Conservation (phyloP, 1,140 invertebrate genomes). For the Drosophila biarmipes region DNA sequence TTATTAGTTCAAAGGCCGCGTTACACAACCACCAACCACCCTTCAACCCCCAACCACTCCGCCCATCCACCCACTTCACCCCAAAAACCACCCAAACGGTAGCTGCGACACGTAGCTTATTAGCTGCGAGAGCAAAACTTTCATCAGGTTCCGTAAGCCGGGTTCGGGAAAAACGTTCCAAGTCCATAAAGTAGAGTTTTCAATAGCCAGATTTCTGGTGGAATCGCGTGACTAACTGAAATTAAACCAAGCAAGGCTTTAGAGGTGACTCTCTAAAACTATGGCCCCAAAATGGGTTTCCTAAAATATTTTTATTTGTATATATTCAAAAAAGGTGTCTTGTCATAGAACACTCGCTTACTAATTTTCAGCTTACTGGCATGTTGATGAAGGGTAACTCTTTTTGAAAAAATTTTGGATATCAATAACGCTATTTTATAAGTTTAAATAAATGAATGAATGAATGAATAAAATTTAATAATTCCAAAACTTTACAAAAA, state of each 20-base stretch:
- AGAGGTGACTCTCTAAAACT: not conserved
- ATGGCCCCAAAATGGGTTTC: not conserved
- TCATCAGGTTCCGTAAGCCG: conserved; percentile 11
- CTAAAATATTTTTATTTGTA: not conserved
- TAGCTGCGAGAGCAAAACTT: conserved; percentile 29
- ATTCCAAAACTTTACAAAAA: too few species aligned
- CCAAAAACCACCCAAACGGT: conserved; percentile 25
- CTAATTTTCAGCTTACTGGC: too few species aligned
- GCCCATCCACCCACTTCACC: not conserved
- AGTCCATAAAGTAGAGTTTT: conserved; percentile 27
- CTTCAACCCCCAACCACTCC: not conserved
- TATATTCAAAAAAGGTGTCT: not conserved
- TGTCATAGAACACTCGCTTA: too few species aligned
- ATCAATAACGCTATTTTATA: too few species aligned
- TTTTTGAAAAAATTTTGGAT: too few species aligned
- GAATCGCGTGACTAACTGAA: conserved; percentile 1
- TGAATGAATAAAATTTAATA: too few species aligned
- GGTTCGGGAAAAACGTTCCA: conserved; percentile 28
- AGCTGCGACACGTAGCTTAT: conserved; percentile 47
- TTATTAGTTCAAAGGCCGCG: conserved; percentile 50
- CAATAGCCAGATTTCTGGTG: conserved; percentile 12
- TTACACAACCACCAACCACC: not conserved
- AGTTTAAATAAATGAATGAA: too few species aligned
- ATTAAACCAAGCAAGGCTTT: not conserved
- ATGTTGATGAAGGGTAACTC: too few species aligned